A percentile compares a stretch with the other conserved stretches of the same genome.
Conservation (phyloP, 2,888 invertebrate genomes). For the Apocheima hispidaria region DNA sequence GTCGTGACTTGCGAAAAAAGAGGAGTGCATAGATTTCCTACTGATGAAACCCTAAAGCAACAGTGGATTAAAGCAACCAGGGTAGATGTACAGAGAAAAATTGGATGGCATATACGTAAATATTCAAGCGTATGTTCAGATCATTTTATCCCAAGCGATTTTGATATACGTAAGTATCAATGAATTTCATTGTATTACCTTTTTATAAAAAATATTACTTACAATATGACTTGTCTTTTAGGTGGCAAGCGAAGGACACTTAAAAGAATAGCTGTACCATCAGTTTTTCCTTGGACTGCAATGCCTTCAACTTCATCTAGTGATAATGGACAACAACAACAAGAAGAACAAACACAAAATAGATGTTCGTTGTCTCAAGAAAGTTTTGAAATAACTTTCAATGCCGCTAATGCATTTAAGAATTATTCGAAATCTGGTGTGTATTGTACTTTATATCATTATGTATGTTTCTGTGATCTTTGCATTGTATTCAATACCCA, state of each 20-base stretch:
- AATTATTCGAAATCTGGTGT: no score
- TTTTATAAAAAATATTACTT: neutral
- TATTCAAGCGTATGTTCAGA: neutral
- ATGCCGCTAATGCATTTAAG: neutral
- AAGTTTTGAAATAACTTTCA: neutral
- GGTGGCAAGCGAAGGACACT: no score
- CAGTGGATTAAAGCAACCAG: no score
- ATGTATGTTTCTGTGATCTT: no score
- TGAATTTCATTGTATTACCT: no score
- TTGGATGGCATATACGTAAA: conserved; percentile 2
- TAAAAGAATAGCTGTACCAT: neutral
- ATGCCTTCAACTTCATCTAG: neutral
- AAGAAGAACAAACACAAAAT: neutral
- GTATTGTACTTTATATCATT: no score
- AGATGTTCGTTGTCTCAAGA: no score
- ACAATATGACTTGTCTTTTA: no score
- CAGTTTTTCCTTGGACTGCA: neutral
- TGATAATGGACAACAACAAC: neutral
- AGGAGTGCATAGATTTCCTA: neutral
- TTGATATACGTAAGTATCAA: neutral
- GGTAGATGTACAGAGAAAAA: neutral
- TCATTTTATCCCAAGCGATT: conserved; percentile 3
- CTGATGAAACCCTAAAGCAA: no score
- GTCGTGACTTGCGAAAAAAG: neutral
- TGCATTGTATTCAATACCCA: no score